Base-by-base conservation (phyloP, 2,797 vertebrate species). In the Alfaro cultratus region DNA sequence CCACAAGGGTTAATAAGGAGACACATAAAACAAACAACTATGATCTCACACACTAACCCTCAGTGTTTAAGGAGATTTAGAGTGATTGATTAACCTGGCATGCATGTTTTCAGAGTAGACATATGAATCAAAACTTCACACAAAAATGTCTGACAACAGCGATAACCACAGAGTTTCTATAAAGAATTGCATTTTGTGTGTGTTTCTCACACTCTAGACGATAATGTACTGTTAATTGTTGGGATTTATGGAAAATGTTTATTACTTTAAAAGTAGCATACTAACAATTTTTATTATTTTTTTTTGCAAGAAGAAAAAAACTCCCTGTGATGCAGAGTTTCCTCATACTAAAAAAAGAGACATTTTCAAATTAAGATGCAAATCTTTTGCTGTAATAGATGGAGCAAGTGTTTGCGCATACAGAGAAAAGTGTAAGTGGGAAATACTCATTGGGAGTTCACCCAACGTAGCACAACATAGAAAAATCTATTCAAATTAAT, bases 401-500 rank as follows among this genome's bases (percentile, higher is more conserved):
- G 46, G 70, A 43, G 74, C 75, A 34, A 29, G 70, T 78, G 77
- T 76, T 78, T 12, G 29, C 7, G 31, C 55, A n/a, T 7, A 41
- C 62, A n/a, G 31, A 76, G 55, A 80, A 75, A 80, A n/a, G 1
- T 46, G n/a, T 9, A 23, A 18, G 67, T 45, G 51, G n/a, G 1
- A 77, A 55, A 12, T 51, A 46, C 47, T 64, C 36, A 41, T 57
- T 57, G n/a, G 3, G 34, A 75, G 67, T 57, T 49, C 10, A 67
- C 49, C 36, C 16, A n/a, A 18, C 39, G 55, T 12, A 70, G 43
- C 39, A 75, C 31, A 62, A 45, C 15, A 79, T 41, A 84, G 80
- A 36, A 49, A 78, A 87, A 83, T 86, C 29, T 76, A 80, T 82
- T 85, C 76, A 91, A 83, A 86, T 83, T 36, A 16, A 60, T 71